Conservation (phyloP, 2,113 vertebrate genomes). For the Protomyctophum bolini region DNA sequence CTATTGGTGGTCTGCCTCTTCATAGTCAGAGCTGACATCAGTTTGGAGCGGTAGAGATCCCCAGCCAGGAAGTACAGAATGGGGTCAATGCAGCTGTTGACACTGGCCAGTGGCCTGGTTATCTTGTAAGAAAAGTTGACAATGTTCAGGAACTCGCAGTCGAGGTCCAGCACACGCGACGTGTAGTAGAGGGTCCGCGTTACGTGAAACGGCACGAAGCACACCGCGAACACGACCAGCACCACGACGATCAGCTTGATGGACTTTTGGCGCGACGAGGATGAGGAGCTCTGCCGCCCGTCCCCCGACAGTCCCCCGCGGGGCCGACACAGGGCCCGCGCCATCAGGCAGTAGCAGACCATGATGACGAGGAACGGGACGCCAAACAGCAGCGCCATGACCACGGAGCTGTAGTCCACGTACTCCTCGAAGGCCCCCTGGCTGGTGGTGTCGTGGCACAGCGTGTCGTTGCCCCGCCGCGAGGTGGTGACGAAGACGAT, state of each 20-base stretch:
- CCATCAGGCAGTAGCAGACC: constrained; percentile 90
- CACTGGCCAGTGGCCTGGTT: constrained; percentile 89
- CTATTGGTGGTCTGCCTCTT: not conserved
- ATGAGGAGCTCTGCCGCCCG: constrained; percentile 43
- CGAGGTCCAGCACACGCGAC: constrained; percentile 77
- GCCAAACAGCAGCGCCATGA: constrained; percentile 89
- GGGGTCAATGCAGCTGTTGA: constrained; percentile 94
- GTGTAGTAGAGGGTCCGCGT: constrained; percentile 91
- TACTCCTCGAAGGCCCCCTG: constrained; percentile 83
- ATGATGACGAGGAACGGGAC: constrained; percentile 87
- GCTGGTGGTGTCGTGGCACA: constrained; percentile 92
- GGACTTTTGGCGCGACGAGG: constrained; percentile 79
- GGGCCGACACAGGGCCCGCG: constrained; percentile 79
- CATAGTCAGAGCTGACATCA: constrained; percentile 61
- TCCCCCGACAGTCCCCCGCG: constrained; percentile 58
- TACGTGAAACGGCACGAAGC: constrained; percentile 94
- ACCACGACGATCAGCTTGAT: constrained; percentile 88
- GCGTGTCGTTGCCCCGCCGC: constrained; percentile 77
- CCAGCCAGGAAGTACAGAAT: constrained; percentile 90
- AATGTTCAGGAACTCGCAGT: constrained; percentile 84
- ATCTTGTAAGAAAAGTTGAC: constrained; percentile 93
- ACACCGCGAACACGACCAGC: constrained; percentile 86
- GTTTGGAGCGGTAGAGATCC: constrained; percentile 83
- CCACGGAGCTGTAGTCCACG: constrained; percentile 84
- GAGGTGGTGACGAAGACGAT: constrained; percentile 90